Percentiles rank a stretch among this genome's conserved stretches.
phyloP scores from a whole-genome alignment of 2,888 invertebrate species.

The Perithous albicinctus region DNA sequence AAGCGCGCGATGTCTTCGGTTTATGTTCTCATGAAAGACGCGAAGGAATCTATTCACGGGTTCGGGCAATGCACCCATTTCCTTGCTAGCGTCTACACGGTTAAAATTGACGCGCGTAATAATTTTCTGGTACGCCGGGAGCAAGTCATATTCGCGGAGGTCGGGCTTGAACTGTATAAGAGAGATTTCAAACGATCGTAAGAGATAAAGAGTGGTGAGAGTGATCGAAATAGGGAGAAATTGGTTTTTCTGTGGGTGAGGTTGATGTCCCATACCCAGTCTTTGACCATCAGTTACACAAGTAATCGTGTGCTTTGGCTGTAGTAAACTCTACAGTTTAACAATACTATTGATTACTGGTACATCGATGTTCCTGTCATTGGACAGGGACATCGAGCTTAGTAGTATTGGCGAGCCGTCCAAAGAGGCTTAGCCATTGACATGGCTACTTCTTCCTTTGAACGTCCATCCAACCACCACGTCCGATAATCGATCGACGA shows the following conservation, averaged over 20 bases:
- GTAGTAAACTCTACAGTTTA: too few species aligned
- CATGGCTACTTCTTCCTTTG: not conserved
- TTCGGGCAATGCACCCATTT: constrained; percentile 19
- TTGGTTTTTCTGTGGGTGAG: not conserved
- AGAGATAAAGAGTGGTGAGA: not conserved
- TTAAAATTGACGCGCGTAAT: constrained; percentile 2
- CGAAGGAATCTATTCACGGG: constrained; percentile 5
- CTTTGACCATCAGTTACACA: too few species aligned
- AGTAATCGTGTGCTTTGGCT: too few species aligned
- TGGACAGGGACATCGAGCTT: not conserved
- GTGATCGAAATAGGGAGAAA: not conserved
- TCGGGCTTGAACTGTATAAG: too few species aligned
- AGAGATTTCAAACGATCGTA: not conserved
- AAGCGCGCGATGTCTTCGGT: not conserved
- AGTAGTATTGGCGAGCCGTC: not conserved
- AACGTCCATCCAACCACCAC: not conserved
- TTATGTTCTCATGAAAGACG: not conserved
- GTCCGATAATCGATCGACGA: constrained; percentile 6
- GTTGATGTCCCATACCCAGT: too few species aligned
- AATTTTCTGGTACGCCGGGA: not conserved
- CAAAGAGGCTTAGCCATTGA: not conserved
- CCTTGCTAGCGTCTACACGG: not conserved
- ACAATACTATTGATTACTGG: too few species aligned
- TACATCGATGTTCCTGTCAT: not conserved
- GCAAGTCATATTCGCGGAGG: not conserved